Evolutionary conservation across 2,113 vertebrate genomes (phyloP), one percentile per base, ranked within the genome.

Genomic region (Acanthochromis polyacanthus): DNA sequence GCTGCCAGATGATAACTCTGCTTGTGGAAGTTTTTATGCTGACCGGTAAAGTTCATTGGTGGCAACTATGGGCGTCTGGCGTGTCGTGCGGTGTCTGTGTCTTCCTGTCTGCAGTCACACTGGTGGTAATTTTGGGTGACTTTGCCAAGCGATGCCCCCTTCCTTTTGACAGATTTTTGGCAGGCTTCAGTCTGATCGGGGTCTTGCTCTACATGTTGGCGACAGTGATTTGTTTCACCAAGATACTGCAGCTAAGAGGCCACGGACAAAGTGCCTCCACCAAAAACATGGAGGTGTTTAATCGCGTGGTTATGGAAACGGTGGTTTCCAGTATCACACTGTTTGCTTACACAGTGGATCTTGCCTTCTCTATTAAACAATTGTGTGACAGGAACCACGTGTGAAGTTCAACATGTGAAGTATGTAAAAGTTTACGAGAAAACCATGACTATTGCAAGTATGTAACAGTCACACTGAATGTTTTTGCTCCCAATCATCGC

Each of bases 341-440:
- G 62, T 57, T 95, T 46, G 89, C 92, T 10, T 95, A 95, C 46
- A 93, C 93, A 0, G 89, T 95, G 58, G 95, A 95, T 61, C 64
- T 94, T 4, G 91, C 93, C 40, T 93, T 94, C 75, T 93, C 93
- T 32, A 82, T 94, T 30, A 95, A 93, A 74, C 89, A 90, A 11
- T 14, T 94, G 67, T 93, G 91, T 75, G 86, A 93, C 71, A 86
- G 93, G 56, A 78, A 68, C 65, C 83, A 80, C 7, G 53, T 90
- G 23, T 85, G 30, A 78, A 50, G 25, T 30, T 17, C 6, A 48
- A 22, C 6, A 5, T 66, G 5, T 48, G 17, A 0, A 23, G 16
- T 43, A 10, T 22, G 25, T 63, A 57, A 70, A 48, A 4, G 40
- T 60, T 30, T 11, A 15, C 10, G 40, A 46, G 17, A 19, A 58